Evolutionary conservation across 1,140 invertebrate genomes (phyloP).

Genomic region (Aphidius gifuensis): DNA sequence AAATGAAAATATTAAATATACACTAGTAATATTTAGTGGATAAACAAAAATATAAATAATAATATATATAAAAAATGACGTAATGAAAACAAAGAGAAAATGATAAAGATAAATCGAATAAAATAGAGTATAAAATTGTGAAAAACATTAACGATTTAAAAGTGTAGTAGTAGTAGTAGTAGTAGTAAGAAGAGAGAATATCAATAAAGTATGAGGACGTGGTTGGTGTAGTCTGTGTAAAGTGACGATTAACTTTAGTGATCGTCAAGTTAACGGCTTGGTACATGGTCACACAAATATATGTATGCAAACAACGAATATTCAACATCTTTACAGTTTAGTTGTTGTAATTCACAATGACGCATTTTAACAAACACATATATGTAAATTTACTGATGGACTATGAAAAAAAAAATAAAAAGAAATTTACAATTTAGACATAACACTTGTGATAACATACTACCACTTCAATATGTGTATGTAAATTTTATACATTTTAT

Average conservation of each 20-base stretch:
- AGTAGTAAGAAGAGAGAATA: constrained; percentile 1
- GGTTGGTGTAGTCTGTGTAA: constrained; percentile 17
- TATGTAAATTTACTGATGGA: constrained; percentile 20
- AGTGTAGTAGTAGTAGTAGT: no score
- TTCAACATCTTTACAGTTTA: no score
- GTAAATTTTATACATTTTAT: no score
- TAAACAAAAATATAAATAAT: no score
- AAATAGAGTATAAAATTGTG: no score
- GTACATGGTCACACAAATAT: neutral
- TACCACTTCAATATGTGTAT: neutral
- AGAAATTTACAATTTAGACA: neutral
- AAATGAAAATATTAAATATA: no score
- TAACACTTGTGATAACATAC: constrained; percentile 9
- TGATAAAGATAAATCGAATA: no score
- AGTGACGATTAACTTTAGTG: constrained; percentile 31
- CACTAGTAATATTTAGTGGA: no score
- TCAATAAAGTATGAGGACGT: constrained; percentile 22
- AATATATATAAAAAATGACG: no score
- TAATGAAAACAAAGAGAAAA: no score
- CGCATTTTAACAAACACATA: constrained; percentile 19
- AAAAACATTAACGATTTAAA: no score
- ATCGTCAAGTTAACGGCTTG: constrained; percentile 29
- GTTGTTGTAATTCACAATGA: constrained; percentile 2
- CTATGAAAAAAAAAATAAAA: neutral
- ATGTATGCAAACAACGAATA: neutral